Base-by-base conservation (phyloP, 2,888 invertebrate species). In the Eristalis pertinax region DNA sequence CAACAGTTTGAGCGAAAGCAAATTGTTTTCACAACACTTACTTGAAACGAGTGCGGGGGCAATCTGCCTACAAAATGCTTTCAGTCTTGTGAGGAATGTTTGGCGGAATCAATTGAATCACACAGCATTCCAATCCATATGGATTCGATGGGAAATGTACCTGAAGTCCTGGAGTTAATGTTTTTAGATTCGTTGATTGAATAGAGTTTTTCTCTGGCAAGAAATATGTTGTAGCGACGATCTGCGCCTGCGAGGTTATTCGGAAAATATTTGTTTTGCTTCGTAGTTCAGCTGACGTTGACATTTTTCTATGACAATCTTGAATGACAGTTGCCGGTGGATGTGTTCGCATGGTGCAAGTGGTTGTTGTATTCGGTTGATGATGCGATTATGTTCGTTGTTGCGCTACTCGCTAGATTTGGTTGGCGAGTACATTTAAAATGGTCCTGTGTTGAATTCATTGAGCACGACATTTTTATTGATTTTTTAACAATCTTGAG, bases 221-320 rank as follows among this genome's bases (percentile, higher is more conserved):
- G 63, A 35, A 56, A 29, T 70, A 63, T 35, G 10, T 50, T 50
- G 50, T 60, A n/a, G 43, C 10, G 26, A n/a, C 11, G 62, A 13
- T 38, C 60, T 87, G 87, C 87, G 87, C 84, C 64, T 76, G 69
- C 58, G 76, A 80, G 63, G 50, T 65, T 56, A 62, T 38, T 67
- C 19, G 24, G 63, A 62, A 72, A 73, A 70, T 79, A 63, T 87
- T 87, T 87, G 84, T 87, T 86, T 87, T 80, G 79, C 76, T 76
- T 79, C 80, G 29, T 50, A 73, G 50, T 80, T 35, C 76, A 79
- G 87, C 87, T 87, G 87, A 87, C 87, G 87, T 87, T 87, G 84
- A 84, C 84, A 79, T 87, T 87, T 84, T 87, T 75, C 1, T 2
- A 64, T 22, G 11, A 32, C 11, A 72, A 4, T 60, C 5, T 5